Conservation (phyloP, 2,888 invertebrate genomes). For the Melinopterus prodromus region DNA sequence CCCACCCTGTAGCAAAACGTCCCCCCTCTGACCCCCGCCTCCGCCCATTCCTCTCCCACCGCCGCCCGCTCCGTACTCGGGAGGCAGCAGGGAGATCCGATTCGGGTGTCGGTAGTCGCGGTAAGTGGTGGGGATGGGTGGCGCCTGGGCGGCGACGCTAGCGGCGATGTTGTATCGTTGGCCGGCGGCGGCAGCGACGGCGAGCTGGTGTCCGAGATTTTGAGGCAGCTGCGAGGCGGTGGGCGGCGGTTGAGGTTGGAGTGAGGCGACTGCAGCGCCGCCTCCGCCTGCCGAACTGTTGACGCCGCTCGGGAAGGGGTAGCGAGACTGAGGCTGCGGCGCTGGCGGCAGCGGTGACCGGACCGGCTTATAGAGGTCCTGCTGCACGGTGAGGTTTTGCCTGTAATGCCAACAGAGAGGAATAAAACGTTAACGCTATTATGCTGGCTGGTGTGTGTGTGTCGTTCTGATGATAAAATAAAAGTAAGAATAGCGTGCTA, state of each 20-base stretch:
- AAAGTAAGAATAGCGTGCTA: not conserved
- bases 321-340: slow-evolving; percentile 53
- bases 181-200: slow-evolving; percentile 58
- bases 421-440: slow-evolving; percentile 4
- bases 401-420: slow-evolving; percentile 39
- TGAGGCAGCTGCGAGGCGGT: slow-evolving; percentile 12
- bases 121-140: slow-evolving; percentile 64
- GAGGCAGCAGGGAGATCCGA: slow-evolving; percentile 75
- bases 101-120: slow-evolving; percentile 64
- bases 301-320: slow-evolving; percentile 59
- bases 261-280: slow-evolving; percentile 12
- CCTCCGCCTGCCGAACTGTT: slow-evolving; percentile 9
- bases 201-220: slow-evolving; percentile 14
- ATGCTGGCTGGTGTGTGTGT: not conserved
- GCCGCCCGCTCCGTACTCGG: slow-evolving; percentile 57
- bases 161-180: slow-evolving; percentile 44
- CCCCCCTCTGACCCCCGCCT: slow-evolving; percentile 53
- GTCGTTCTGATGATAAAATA: not conserved
- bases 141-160: slow-evolving; percentile 55
- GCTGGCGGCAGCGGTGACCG: slow-evolving; percentile 60
- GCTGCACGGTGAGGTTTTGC: slow-evolving; percentile 47
- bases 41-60: slow-evolving; percentile 48
- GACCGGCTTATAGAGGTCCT: slow-evolving; percentile 59
- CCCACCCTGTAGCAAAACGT: slow-evolving; percentile 55
- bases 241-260: slow-evolving; percentile 29